A percentile compares a stretch with the other conserved stretches of the same genome.
phyloP scores from a whole-genome alignment of 2,113 vertebrate species.

The Turnix velox region DNA sequence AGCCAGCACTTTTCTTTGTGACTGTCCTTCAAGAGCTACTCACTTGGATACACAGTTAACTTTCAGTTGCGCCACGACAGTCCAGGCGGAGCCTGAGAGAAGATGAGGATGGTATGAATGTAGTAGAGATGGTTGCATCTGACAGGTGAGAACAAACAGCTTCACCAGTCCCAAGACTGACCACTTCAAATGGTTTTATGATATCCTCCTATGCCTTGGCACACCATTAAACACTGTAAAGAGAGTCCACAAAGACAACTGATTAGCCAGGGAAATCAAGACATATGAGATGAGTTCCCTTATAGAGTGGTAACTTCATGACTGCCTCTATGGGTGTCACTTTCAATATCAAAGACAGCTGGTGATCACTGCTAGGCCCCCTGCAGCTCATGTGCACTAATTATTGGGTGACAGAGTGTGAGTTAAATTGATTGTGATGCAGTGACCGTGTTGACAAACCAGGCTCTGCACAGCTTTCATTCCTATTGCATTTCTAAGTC shows the following conservation, averaged over 20 bases:
- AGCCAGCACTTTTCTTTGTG: background rate
- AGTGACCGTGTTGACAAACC: background rate
- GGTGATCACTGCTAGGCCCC: background rate
- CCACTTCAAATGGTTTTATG: background rate
- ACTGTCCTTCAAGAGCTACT: background rate
- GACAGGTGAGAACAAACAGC: background rate
- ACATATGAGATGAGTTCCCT: background rate
- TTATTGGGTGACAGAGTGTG: background rate
- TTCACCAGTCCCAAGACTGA: background rate
- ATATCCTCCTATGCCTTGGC: background rate
- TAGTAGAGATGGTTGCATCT: background rate
- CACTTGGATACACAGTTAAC: too few relatives aligned
- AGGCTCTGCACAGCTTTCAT: background rate
- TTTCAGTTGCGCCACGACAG: background rate
- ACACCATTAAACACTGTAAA: background rate
- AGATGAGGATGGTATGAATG: background rate
- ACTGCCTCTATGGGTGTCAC: background rate
- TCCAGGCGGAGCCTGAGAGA: background rate
- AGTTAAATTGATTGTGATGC: background rate
- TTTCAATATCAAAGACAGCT: background rate
- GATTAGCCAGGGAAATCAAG: background rate
- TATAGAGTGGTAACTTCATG: background rate
- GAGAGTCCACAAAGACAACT: accelerated
- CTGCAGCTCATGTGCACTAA: background rate
- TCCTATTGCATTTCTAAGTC: background rate